Evolutionary conservation across 1,140 invertebrate species (phyloP).

Genomic region (Drosophila sechellia): DNA sequence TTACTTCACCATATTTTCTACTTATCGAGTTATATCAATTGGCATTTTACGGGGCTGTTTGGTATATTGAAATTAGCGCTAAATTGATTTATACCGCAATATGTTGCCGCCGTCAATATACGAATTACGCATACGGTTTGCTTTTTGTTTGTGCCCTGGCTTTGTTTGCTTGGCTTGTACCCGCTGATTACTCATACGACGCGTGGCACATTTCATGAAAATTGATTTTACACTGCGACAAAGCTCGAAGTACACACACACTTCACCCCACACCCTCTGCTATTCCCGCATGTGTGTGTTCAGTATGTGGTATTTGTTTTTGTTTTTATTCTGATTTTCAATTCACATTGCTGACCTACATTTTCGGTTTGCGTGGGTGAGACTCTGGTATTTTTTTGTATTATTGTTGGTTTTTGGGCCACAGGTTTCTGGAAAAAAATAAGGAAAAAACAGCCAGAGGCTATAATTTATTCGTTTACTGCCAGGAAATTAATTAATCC

Average conservation of each 20-base stretch:
- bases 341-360: slow-evolving; percentile 77
- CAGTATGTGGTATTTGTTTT: slow-evolving; percentile 42
- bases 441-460: slow-evolving; percentile 35
- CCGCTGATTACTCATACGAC: slow-evolving; percentile 76
- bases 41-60: slow-evolving; percentile 42
- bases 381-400: slow-evolving; percentile 10
- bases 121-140: slow-evolving; percentile 30
- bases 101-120: slow-evolving; percentile 49
- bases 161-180: slow-evolving; percentile 58
- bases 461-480: slow-evolving; percentile 56
- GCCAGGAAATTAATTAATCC: slow-evolving; percentile 61
- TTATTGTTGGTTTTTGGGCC: slow-evolving; percentile 21
- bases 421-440: slow-evolving; percentile 42
- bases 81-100: slow-evolving; percentile 78
- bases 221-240: slow-evolving; percentile 80
- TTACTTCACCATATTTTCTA: slow-evolving; percentile 7
- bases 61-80: slow-evolving; percentile 74
- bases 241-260: slow-evolving; percentile 43
- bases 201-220: slow-evolving; percentile 75
- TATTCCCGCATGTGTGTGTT: slow-evolving; percentile 7
- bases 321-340: slow-evolving; percentile 65
- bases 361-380: slow-evolving; percentile 50
- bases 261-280: background rate
- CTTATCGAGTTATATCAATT: slow-evolving; percentile 36
- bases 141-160: slow-evolving; percentile 19